Evolutionary conservation across 2,113 vertebrate genomes (phyloP), one percentile per base, ranked within the genome.

Genomic region (Callaeas wilsoni): DNA sequence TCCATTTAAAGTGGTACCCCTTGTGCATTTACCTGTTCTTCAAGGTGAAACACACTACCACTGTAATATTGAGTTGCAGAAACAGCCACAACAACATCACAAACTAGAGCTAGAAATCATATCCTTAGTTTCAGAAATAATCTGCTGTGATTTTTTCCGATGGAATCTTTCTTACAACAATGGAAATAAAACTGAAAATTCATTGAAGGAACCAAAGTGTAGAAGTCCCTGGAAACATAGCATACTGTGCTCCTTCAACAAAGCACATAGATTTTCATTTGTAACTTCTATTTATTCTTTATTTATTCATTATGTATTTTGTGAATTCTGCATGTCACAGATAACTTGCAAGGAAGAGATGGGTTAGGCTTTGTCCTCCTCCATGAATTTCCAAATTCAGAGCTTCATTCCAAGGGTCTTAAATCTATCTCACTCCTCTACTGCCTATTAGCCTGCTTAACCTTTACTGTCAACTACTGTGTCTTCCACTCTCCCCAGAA

Each of bases 311-410:
- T 46, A 23, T 13, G 10, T 47, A 57, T 16, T 77, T 84, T 64
- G 33, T 41, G 32, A 71, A 59, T 70, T 62, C 27, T 68, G 21
- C 5, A 8, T 30, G 14, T 59, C 42, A 65, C 10, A 71, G 16
- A 16, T 35, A 69, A 77, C 12, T 50, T 71, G 8, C 32, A 68
- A 30, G 25, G 16, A 87, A 60, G 50, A 82, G 4, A 4, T 22
- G 13, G 7, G 13, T 32, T 68, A 25, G 2, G 8, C 27, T 70
- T 55, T 7, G 3, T 2, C 1, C 4, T 2, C 5, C 22, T 22
- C 29, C 33, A 64, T 4, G 6, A 44, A 59, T 69, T 57, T 76
- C 18, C 13, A 76, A 42, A 69, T 60, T 47, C 49, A 77, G n/a
- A 59, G 25, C 23, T 82, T 78, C 39, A 22, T 27, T 82, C 42